These are phyloP conservation scores for Anas platyrhynchos DNA, from an alignment of 2,113 vertebrate genomes.

Conservation along the genomic window DNA sequence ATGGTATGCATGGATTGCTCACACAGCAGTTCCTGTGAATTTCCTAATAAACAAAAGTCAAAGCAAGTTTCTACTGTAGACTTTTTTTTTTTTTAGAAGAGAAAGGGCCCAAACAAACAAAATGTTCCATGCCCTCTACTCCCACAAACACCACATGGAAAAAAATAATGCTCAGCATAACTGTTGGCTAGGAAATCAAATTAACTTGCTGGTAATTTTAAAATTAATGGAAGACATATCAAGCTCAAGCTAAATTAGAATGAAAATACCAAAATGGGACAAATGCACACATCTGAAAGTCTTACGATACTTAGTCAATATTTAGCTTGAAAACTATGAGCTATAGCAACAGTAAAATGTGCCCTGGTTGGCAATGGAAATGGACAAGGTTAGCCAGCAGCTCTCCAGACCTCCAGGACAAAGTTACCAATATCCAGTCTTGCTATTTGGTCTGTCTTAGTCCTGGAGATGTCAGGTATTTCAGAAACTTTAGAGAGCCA, in stretches of 20 bases:
- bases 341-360: not conserved
- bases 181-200: not conserved
- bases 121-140: not conserved
- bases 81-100: not conserved
- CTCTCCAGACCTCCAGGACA: not conserved
- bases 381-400: not conserved
- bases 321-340: not conserved
- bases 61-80: not conserved
- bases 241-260: not conserved
- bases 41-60: not conserved
- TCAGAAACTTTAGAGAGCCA: not conserved
- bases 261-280: not conserved
- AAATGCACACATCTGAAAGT: not conserved
- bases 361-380: not conserved
- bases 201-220: not conserved
- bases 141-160: not conserved
- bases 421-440: not conserved
- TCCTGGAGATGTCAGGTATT: not conserved
- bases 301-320: not conserved
- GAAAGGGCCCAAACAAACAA: not conserved
- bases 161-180: not conserved
- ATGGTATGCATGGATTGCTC: not conserved
- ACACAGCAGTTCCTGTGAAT: not conserved
- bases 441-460: not conserved
- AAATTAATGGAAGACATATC: not conserved